phyloP scores from a whole-genome alignment of 2,797 vertebrate genomes.

The Pseudochromis fuscus region DNA sequence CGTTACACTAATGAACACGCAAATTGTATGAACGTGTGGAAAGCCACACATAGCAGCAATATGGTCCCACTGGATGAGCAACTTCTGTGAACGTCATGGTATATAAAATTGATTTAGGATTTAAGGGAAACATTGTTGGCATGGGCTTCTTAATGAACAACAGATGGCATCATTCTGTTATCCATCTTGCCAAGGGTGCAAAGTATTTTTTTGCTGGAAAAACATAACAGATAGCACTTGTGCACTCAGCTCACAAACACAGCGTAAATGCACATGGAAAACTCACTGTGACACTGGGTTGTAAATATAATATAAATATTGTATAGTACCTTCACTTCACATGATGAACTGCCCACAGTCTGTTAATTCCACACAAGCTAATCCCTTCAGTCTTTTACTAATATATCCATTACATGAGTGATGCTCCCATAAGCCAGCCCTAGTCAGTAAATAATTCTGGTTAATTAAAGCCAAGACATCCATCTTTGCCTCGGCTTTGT shows the following conservation, averaged over 20 bases:
- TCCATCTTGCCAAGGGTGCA: conserved; percentile 59
- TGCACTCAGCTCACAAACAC: conserved; percentile 5
- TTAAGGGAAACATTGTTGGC: conserved; percentile 29
- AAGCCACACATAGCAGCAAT: conserved; percentile 21
- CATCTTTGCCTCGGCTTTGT: conserved; percentile 80
- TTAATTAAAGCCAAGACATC: conserved; percentile 85
- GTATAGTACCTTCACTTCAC: conserved; percentile 50
- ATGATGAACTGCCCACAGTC: conserved; percentile 78
- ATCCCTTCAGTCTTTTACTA: conserved; percentile 82
- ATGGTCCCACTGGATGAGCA: conserved; percentile 26
- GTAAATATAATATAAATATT: conserved; percentile 63
- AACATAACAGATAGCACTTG: conserved; percentile 12
- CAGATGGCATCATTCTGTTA: conserved; percentile 72
- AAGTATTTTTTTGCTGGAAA: conserved; percentile 21
- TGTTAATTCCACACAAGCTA: conserved; percentile 79
- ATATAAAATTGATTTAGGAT: conserved; percentile 45
- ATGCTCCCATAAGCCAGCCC: conserved; percentile 80
- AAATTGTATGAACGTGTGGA: conserved; percentile 22
- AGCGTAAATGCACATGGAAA: conserved; percentile 14
- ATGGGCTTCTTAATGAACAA: conserved; percentile 58
- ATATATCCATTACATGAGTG: conserved; percentile 87
- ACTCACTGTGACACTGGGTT: conserved; percentile 28
- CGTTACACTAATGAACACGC: conserved; percentile 3
- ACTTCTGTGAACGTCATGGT: conserved; percentile 16
- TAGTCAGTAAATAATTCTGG: conserved; percentile 86